Base-by-base conservation (phyloP, 1,140 invertebrate genomes). In the Physella acuta region DNA sequence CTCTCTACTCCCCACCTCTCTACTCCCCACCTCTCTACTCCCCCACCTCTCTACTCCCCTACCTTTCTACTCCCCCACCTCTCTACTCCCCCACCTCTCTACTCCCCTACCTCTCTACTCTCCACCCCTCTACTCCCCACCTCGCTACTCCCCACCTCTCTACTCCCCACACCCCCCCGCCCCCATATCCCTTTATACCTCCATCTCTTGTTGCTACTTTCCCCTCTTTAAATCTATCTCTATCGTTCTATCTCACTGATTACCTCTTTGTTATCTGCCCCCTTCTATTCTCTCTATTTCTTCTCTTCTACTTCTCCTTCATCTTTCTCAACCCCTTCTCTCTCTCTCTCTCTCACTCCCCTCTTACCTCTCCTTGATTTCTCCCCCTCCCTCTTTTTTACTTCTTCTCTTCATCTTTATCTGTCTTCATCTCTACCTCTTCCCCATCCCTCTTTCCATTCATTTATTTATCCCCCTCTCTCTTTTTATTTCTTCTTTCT, bases 141-240 rank as follows among this genome's bases (percentile, higher is more conserved):
- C 69, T 60, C 20, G 44, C 67, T 71, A 5, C 55, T 36, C 49
- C n/a, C 44, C 69, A 53, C 20, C 58, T 28, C 39, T 17, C 39
- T 44, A 49, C 24, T 66, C 53, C 36, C 17, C 51, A 55, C 56
- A 16, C 31, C n/a, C 61, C 17, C 39, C 67, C 39, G 20, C 39
- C 67, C 61, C 31, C 28, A 55, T 69, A 16, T 60, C 67, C 56
- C 31, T 69, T 58, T 51, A n/a, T 69, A 24, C 30, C 17, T 60
- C 67, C 37, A 17, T 69, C 67, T 69, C n/a, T 61, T 39, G 24
- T 34, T 69, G n/a, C 34, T 34, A 61, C 67, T 61, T 17, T 69
- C 67, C n/a, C 62, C 55, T 69, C 67, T 60, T 34, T 69, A 37
- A 59, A 8, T 68, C 66, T 60, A n/a, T 67, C 64, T 67, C 64